Evolutionary conservation across 2,888 invertebrate genomes (phyloP), one percentile per base, ranked within the genome.

Genomic region (Caenorhabditis zanzibari): DNA sequence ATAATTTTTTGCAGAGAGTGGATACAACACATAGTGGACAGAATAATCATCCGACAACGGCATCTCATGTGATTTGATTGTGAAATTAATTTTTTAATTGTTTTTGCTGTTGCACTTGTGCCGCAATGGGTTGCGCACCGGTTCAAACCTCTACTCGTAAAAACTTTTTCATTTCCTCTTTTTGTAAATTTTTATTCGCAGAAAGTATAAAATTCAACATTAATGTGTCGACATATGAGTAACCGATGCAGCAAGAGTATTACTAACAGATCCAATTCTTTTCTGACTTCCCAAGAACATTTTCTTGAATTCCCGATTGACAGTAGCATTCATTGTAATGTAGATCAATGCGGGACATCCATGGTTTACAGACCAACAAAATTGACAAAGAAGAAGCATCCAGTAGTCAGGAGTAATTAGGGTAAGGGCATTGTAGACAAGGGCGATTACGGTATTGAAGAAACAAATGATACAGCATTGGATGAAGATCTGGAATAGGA

Each of bases 391-490:
- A 10, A 69, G 38, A 16, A 72, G 56, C 61, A 79, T 72, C 79
- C 72, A 71, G 24, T 63, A 61, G n/a, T 54, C 71, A 22, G 72
- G 79, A 3, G 71, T 79, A 19, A 79, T 63, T 22, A 79, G 49
- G n/a, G 79, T 24, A 2, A 79, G 61, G 10, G 79, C 71, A 38
- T 79, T 79, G 79, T 79, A 79, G 72, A 79, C 47, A 2, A 79
- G 56, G 5, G 79, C 79, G 44, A 58, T 72, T 24, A 63, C 64
- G 24, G 79, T 79, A 49, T 79, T 79, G 72, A 79, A 79, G 79
- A 79, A 79, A 28, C 79, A 79, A 49, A 79, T 79, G 41, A 79
- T 56, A 58, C 49, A 64, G 72, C 79, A 79, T 79, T 79, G 79
- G 26, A 79, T 71, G 72, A 79, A 79, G 38, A 79, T 79, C 79